These are phyloP conservation scores for Eupeodes luniger DNA, from an alignment of 2,888 invertebrate genomes.

Conservation along the genomic window DNA sequence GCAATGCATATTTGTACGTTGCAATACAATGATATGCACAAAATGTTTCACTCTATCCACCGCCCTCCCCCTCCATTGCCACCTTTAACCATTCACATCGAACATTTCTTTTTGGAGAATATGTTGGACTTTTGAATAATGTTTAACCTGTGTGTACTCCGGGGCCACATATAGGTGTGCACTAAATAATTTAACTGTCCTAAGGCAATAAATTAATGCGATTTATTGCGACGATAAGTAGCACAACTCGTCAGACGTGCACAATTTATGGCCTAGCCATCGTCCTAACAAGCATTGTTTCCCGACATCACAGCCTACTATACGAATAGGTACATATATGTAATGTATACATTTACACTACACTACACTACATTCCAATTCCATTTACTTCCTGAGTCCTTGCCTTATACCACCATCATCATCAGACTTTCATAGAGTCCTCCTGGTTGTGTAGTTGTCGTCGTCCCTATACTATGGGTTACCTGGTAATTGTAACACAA, in stretches of 20 bases:
- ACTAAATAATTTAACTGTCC: conserved; percentile 76
- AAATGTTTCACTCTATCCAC: conserved; percentile 5
- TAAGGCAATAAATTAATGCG: conserved; percentile 76
- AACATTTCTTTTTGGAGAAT: conserved; percentile 34
- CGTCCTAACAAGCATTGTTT: conserved; percentile 53
- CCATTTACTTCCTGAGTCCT: conserved; percentile 14
- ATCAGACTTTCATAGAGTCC: no score
- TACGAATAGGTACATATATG: neutral
- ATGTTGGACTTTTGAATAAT: conserved; percentile 72
- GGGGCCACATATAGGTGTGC: conserved; percentile 75
- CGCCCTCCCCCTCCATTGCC: no score
- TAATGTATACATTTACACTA: neutral
- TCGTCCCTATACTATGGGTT: neutral
- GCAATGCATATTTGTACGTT: conserved; percentile 21
- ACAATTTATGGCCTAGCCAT: conserved; percentile 69
- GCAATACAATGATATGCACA: conserved; percentile 44
- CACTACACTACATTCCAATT: neutral
- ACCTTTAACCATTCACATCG: no score
- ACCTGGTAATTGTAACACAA: conserved; percentile 49
- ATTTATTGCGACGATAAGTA: conserved; percentile 76
- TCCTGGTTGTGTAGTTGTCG: no score
- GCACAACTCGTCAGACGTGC: conserved; percentile 76
- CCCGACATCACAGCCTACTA: neutral
- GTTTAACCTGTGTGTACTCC: conserved; percentile 75
- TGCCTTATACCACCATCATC: neutral